Percentiles rank a stretch among this genome's conserved stretches.
Evolutionary conservation across 2,888 invertebrate genomes (phyloP).

Genomic region (Molorchus minor): DNA sequence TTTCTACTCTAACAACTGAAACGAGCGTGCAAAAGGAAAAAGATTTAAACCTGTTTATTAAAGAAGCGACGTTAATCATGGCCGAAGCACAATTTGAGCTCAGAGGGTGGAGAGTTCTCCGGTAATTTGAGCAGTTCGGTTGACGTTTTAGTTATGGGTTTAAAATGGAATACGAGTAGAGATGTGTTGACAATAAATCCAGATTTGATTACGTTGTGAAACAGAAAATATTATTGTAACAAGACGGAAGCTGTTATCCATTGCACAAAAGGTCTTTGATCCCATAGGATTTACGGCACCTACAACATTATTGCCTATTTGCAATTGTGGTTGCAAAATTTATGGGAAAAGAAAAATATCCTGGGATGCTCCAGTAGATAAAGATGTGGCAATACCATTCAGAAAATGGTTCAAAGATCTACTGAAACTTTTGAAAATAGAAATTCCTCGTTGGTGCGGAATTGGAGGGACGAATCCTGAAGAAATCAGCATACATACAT

Average conservation of each 20-base stretch:
- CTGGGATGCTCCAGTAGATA: slow-evolving; percentile 26
- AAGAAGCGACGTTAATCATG: slow-evolving; percentile 2
- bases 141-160: neutral
- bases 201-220: neutral
- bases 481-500: slow-evolving; percentile 28
- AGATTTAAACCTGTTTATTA: slow-evolving; percentile 6
- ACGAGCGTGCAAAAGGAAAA: slow-evolving; percentile 1
- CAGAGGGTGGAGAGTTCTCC: slow-evolving; percentile 8
- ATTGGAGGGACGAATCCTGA: neutral
- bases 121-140: neutral
- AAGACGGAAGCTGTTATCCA: neutral
- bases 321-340: slow-evolving; percentile 1
- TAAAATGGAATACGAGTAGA: neutral
- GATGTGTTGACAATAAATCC: neutral
- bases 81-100: slow-evolving; percentile 9
- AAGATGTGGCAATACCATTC: neutral
- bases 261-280: slow-evolving; percentile 18
- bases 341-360: slow-evolving; percentile 7
- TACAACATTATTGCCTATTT: slow-evolving; percentile 2
- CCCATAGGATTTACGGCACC: slow-evolving; percentile 14
- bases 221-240: neutral
- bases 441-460: slow-evolving; percentile 27
- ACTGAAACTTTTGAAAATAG: slow-evolving; percentile 14
- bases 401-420: slow-evolving; percentile 22
- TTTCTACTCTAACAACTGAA: slow-evolving; percentile 8